Conservation (phyloP, 2,113 vertebrate genomes). For the Tragelaphus buxtoni region DNA sequence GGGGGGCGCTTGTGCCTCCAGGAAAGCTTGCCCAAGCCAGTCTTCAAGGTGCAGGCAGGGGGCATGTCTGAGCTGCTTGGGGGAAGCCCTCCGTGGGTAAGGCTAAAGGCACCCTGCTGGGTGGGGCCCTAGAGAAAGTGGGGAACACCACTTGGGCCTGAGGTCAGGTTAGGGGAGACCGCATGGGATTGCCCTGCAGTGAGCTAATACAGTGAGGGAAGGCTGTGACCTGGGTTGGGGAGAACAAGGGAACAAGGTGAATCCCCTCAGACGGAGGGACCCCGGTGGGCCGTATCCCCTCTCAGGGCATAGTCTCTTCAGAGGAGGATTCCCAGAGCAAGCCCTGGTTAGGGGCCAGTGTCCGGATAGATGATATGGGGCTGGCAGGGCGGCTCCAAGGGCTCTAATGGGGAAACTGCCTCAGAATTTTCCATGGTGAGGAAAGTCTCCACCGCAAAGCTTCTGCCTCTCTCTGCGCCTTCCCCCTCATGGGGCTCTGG, state of each 20-base stretch:
- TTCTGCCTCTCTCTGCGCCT: neutral
- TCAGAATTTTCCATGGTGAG: slow-evolving; percentile 6
- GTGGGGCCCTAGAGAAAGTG: neutral
- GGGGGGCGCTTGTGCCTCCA: neutral
- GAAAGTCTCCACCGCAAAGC: slow-evolving; percentile 18
- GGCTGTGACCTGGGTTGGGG: too few relatives aligned
- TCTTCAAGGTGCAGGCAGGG: too few relatives aligned
- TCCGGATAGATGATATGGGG: fast-evolving
- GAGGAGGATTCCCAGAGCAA: fast-evolving
- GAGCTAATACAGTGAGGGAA: neutral
- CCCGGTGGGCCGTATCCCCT: fast-evolving
- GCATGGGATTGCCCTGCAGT: neutral
- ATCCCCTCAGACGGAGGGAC: neutral
- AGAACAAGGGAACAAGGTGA: neutral
- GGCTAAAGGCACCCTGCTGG: neutral
- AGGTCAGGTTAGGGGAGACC: neutral
- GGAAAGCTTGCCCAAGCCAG: neutral
- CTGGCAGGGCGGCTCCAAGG: neutral
- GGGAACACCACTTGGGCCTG: neutral
- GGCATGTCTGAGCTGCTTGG: neutral
- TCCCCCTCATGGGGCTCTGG: slow-evolving; percentile 8
- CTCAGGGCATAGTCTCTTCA: neutral
- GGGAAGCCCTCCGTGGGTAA: neutral
- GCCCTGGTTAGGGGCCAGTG: neutral
- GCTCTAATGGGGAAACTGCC: neutral